Base-by-base conservation (phyloP, 1,140 invertebrate genomes). In the Drosophila pseudoobscura region DNA sequence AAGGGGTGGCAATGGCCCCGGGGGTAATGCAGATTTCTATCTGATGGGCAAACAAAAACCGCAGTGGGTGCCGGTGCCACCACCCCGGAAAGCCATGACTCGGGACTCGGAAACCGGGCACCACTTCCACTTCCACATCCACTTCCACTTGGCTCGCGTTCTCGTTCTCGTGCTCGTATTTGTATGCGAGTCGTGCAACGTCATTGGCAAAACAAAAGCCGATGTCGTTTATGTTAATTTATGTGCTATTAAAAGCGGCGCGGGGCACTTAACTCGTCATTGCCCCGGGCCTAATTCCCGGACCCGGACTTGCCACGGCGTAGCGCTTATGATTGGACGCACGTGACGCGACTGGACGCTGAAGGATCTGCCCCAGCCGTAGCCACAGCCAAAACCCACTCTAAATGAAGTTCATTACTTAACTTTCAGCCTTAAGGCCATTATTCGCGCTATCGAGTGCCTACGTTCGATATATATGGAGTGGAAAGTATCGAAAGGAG, bases 21-120 rank as follows among this genome's bases (percentile, higher is more conserved):
- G 43, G 57, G 53, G 52, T 64, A 76, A 74, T 80, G 52, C 70
- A 64, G 83, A 87, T 87, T 88, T 82, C 64, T 88, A 87, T 87
- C 83, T 87, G 74, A 82, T 87, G 82, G 83, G 83, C 82, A 87
- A 88, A 88, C 82, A 87, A 88, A 78, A 87, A 87, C 82, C 82
- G 71, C 82, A 87, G 83, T 87, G 82, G 82, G 82, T 87, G 80
- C 82, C 31, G 52, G 46, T 54, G 26, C 51, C 39, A 52, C 50
- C 53, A 58, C 54, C 44, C 8, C n/a, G 54, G 43, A 22, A 56
- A 11, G 3, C 11, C 35, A 39, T 39, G 35, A 39, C 35, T 39
- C 35, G 35, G 35, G 1, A 4, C 11, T 53, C 31, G 53, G 39
- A 6, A 24, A 45, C 58, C 65, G 20, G 41, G 9, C 8, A 39